A percentile compares a stretch with the other conserved stretches of the same genome.
Conservation (phyloP, 64 coral and sea anemone species). For the Porites lutea region DNA sequence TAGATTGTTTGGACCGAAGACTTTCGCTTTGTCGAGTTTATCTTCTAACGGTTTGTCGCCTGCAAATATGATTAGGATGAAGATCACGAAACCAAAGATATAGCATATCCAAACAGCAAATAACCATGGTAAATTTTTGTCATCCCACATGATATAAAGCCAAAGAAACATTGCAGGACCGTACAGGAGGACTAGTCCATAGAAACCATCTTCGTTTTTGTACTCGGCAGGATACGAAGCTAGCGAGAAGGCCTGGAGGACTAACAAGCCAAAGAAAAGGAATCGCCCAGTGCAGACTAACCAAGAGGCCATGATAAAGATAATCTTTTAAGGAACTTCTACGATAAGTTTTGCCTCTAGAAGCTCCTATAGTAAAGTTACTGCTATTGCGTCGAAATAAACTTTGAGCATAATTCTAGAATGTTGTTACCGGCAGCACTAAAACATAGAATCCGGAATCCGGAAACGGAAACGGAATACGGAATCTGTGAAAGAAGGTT, state of each 20-base stretch:
- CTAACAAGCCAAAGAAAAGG: background rate
- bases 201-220: background rate
- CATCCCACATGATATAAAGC: background rate
- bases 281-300: background rate
- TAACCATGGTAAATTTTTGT: background rate
- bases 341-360: no score
- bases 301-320: background rate
- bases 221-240: background rate
- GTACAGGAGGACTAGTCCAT: background rate
- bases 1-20: slow-evolving; percentile 62
- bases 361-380: no score
- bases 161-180: background rate
- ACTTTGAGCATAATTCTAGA: no score
- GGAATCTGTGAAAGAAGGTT: no score
- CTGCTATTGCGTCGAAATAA: no score
- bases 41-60: background rate
- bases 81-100: background rate
- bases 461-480: no score
- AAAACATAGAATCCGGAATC: no score
- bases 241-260: background rate
- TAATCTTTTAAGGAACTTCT: no score
- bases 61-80: slow-evolving; percentile 32
- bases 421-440: no score
- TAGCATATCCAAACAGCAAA: slow-evolving; percentile 39
- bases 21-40: background rate